Conservation (phyloP, 2,797 vertebrate species). For the Sebastolobus altivelis region DNA sequence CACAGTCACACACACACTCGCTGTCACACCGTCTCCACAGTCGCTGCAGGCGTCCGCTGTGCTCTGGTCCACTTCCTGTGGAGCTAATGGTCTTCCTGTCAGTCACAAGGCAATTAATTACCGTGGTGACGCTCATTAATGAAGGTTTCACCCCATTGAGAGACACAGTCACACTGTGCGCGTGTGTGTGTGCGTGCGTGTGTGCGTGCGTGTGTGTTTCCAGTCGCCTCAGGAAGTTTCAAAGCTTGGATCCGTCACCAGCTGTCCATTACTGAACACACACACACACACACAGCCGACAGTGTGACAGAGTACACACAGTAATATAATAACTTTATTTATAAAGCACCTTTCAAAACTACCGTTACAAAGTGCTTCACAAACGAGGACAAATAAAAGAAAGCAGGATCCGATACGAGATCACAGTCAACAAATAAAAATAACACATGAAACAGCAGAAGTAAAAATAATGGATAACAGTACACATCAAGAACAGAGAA, state of each 20-base stretch:
- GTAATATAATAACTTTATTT: not conserved
- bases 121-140: slow-evolving; percentile 63
- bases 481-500: too few species aligned
- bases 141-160: slow-evolving; percentile 61
- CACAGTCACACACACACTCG: slow-evolving; percentile 8
- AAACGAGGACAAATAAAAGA: not conserved
- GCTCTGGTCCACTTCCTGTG: slow-evolving; percentile 68
- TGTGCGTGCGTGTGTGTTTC: slow-evolving; percentile 25
- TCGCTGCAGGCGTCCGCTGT: slow-evolving; percentile 42
- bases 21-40: slow-evolving; percentile 15
- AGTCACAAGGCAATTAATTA: slow-evolving; percentile 73
- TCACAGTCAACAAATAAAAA: too few species aligned
- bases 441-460: not conserved
- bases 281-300: slow-evolving; percentile 18
- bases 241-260: slow-evolving; percentile 55
- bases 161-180: slow-evolving; percentile 3
- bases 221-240: slow-evolving; percentile 35
- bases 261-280: slow-evolving; percentile 49
- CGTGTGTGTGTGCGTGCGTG: slow-evolving; percentile 20
- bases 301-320: slow-evolving; percentile 2
- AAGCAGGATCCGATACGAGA: too few species aligned
- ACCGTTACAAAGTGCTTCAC: not conserved
- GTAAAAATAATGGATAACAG: too few species aligned
- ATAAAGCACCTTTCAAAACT: too few species aligned
- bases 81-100: slow-evolving; percentile 70